These are phyloP conservation scores for Noctua comes DNA, from an alignment of 2,888 invertebrate genomes.

Conservation along the genomic window DNA sequence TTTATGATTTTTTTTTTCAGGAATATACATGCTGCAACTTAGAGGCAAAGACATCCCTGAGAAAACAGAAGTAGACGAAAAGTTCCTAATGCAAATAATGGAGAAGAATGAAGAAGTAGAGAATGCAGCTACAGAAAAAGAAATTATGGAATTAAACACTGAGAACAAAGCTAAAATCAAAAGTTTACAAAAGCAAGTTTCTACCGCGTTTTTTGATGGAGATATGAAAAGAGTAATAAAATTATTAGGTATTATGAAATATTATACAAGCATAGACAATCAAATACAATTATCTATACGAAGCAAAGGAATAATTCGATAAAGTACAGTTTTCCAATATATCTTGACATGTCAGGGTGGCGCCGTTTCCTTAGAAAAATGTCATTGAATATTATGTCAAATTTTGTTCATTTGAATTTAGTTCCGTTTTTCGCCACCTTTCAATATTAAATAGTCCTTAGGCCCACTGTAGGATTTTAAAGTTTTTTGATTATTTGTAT, in stretches of 20 bases:
- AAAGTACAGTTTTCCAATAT: constrained; percentile 43
- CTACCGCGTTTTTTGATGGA: constrained; percentile 91
- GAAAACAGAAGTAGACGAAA: constrained; percentile 91
- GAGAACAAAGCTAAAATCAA: constrained; percentile 90
- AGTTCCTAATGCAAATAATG: constrained; percentile 96
- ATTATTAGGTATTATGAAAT: constrained; percentile 94
- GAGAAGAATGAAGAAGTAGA: constrained; percentile 96
- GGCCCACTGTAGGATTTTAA: neutral
- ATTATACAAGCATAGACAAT: constrained; percentile 94
- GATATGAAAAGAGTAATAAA: constrained; percentile 92
- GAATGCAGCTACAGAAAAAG: constrained; percentile 90
- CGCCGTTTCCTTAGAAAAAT: neutral
- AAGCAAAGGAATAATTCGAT: constrained; percentile 90
- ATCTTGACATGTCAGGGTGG: neutral
- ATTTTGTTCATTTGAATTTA: constrained; percentile 12
- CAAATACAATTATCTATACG: constrained; percentile 93
- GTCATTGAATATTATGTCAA: neutral
- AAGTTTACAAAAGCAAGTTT: constrained; percentile 90
- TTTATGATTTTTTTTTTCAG: constrained; percentile 71
- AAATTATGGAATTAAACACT: constrained; percentile 90
- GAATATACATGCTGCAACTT: constrained; percentile 94
- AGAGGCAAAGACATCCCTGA: constrained; percentile 92
- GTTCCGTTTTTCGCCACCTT: constrained; percentile 8
- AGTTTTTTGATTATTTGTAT: constrained; percentile 20
- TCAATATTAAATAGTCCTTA: neutral